phyloP scores from a whole-genome alignment of 2,888 invertebrate species.

The Drosophila subquinaria region DNA sequence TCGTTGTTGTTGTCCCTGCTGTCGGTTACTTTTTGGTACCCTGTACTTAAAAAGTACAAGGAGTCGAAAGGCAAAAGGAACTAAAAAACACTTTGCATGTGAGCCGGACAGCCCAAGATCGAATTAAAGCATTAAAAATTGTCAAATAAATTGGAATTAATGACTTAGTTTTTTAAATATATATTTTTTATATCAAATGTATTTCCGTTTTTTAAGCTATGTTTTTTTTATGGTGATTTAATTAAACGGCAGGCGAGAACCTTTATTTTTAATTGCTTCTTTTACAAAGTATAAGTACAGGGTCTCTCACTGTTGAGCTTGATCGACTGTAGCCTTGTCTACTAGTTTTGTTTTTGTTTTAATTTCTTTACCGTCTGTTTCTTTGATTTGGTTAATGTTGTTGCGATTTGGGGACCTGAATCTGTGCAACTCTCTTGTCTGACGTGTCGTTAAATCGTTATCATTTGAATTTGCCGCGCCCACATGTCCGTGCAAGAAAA shows the following conservation, averaged over 20 bases:
- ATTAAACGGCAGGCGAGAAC: too few species aligned
- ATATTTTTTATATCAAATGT: too few species aligned
- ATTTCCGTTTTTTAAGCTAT: too few species aligned
- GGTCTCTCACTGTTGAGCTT: neutral
- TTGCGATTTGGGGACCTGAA: slow-evolving; percentile 15
- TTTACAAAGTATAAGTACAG: neutral
- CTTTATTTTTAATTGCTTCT: neutral
- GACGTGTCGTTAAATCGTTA: slow-evolving; percentile 24
- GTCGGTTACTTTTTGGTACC: neutral
- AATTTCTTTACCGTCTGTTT: slow-evolving; percentile 13
- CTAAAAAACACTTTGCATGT: too few species aligned
- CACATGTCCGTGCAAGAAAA: slow-evolving; percentile 1
- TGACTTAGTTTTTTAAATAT: too few species aligned
- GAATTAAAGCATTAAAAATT: too few species aligned
- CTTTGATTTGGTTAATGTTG: neutral
- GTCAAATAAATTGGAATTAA: too few species aligned
- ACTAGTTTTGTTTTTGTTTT: neutral
- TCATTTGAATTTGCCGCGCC: slow-evolving; percentile 11
- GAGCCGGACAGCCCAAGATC: too few species aligned
- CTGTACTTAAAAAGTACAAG: neutral
- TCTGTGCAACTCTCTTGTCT: slow-evolving; percentile 31
- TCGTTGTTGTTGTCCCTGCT: neutral
- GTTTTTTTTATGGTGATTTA: too few species aligned
- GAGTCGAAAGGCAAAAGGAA: neutral
- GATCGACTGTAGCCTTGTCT: neutral